Percentiles rank a stretch among this genome's conserved stretches.
Evolutionary conservation across 2,113 vertebrate species (phyloP).

Genomic region (Gopherus evgoodei): DNA sequence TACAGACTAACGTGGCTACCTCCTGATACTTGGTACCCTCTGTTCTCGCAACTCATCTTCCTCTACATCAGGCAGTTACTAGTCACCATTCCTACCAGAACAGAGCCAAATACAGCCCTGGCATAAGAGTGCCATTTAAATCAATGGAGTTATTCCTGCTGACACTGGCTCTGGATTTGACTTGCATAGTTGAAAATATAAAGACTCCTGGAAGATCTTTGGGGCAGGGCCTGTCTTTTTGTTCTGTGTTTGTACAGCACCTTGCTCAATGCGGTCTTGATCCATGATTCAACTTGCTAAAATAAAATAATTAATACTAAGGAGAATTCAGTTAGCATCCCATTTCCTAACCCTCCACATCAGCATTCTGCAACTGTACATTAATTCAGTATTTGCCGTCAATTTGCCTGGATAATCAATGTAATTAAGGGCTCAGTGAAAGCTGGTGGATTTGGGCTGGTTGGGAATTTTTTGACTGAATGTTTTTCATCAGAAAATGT

Average conservation of each 20-base stretch:
- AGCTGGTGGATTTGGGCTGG: background rate
- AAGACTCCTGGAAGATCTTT: background rate
- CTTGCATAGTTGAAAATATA: background rate
- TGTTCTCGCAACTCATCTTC: background rate
- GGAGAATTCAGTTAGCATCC: background rate
- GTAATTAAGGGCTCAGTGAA: background rate
- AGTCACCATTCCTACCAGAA: background rate
- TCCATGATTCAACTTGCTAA: background rate
- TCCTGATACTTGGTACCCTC: background rate
- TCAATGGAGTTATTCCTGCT: background rate
- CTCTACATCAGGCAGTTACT: background rate
- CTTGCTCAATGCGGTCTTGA: background rate
- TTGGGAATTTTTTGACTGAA: too few relatives aligned
- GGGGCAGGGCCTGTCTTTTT: background rate
- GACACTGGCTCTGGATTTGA: background rate
- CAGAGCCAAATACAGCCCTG: background rate
- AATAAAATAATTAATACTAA: background rate
- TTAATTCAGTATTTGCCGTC: too few relatives aligned
- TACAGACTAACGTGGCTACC: too few relatives aligned
- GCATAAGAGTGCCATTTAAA: background rate
- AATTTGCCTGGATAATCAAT: background rate
- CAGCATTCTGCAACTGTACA: too few relatives aligned
- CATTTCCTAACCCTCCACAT: background rate
- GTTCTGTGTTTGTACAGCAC: background rate
- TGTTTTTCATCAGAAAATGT: too few relatives aligned